Evolutionary conservation across 2,797 vertebrate species (phyloP).

Genomic region (Manis pentadactyla): DNA sequence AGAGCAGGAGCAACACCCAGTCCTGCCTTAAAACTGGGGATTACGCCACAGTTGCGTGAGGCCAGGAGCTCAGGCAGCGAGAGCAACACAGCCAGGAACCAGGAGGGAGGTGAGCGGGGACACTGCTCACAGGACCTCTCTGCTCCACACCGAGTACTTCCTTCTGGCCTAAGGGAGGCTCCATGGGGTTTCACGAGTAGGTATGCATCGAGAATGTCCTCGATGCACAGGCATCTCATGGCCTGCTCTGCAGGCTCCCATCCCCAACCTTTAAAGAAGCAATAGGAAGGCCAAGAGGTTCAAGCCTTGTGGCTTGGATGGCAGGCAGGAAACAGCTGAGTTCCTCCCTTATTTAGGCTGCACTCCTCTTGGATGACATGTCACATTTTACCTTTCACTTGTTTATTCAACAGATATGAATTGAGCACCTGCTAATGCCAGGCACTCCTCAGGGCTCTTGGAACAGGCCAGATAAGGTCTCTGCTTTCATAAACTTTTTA

Average conservation of each 20-base stretch:
- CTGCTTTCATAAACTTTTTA: background rate
- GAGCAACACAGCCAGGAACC: conserved; percentile 26
- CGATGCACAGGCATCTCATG: background rate
- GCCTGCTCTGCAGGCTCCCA: background rate
- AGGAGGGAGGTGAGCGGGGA: conserved; percentile 62
- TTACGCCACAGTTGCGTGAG: conserved; percentile 73
- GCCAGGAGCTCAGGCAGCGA: background rate
- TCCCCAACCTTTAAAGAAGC: background rate
- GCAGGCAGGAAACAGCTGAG: background rate
- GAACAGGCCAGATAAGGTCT: background rate
- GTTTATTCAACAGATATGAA: background rate
- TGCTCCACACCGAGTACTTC: background rate
- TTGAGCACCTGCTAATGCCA: background rate
- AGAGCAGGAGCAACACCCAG: conserved; percentile 81
- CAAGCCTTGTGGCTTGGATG: background rate
- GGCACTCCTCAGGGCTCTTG: no score
- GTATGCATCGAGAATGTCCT: background rate
- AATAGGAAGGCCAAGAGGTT: background rate
- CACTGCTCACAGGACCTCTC: conserved; percentile 74
- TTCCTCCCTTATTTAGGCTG: background rate
- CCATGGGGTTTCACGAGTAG: background rate
- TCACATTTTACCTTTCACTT: background rate
- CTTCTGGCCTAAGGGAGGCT: conserved; percentile 70
- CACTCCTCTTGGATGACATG: background rate
- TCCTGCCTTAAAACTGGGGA: conserved; percentile 79